These are phyloP conservation scores for Lagocephalus sceleratus DNA, from an alignment of 2,797 vertebrate genomes.

Conservation along the genomic window DNA sequence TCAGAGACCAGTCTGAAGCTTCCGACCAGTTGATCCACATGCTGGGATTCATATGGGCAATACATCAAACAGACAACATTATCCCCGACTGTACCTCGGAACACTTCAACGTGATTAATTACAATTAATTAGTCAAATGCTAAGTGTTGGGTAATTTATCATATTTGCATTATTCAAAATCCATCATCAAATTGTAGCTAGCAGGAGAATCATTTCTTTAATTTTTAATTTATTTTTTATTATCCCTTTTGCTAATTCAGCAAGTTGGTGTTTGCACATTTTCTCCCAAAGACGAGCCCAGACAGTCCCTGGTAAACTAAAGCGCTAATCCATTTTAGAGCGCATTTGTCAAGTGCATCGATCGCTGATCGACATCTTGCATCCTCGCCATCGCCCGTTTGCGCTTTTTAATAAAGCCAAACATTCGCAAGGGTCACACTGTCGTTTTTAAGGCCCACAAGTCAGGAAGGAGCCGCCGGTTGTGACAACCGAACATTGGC, in stretches of 20 bases:
- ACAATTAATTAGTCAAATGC: slow-evolving; percentile 74
- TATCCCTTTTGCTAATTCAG: slow-evolving; percentile 60
- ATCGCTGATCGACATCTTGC: slow-evolving; percentile 41
- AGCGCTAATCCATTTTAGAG: slow-evolving; percentile 47
- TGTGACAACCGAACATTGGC: slow-evolving; percentile 37
- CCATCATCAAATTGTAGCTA: slow-evolving; percentile 69
- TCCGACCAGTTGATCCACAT: slow-evolving; percentile 49
- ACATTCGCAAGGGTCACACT: slow-evolving; percentile 5
- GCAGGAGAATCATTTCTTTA: slow-evolving; percentile 35
- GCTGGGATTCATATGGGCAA: slow-evolving; percentile 62
- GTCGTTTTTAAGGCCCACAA: too few relatives aligned
- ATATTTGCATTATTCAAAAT: slow-evolving; percentile 76
- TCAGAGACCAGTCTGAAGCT: too few relatives aligned
- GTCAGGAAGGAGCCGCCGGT: too few relatives aligned
- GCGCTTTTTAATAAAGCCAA: slow-evolving; percentile 24
- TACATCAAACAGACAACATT: slow-evolving; percentile 76
- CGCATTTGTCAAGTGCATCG: slow-evolving; percentile 40
- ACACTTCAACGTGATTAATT: slow-evolving; percentile 77
- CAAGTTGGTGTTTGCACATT: slow-evolving; percentile 59
- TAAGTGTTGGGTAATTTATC: slow-evolving; percentile 72
- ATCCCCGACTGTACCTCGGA: slow-evolving; percentile 68
- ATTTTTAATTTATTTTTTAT: slow-evolving; percentile 16
- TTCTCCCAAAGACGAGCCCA: slow-evolving; percentile 41
- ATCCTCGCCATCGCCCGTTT: slow-evolving; percentile 28
- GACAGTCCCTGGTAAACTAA: slow-evolving; percentile 56